Conservation (phyloP, 92 coral and sea anemone species). For the Epizoanthus ramosus region DNA sequence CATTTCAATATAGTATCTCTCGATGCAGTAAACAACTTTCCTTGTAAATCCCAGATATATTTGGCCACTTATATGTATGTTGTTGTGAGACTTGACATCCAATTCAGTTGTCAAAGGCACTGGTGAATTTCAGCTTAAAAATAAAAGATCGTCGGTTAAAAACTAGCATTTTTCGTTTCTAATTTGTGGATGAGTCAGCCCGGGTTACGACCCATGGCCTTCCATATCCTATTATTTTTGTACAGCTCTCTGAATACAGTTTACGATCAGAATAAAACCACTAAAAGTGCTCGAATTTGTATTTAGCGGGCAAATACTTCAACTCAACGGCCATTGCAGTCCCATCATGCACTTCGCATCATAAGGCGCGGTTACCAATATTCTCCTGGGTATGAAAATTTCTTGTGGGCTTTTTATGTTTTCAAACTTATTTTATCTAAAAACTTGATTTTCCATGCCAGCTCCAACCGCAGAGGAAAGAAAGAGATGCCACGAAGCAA, state of each 20-base stretch:
- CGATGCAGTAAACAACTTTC: neutral
- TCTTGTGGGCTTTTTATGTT: neutral
- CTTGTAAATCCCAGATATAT: no score
- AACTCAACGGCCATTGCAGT: constrained; percentile 85
- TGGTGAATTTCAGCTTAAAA: no score
- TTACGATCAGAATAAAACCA: neutral
- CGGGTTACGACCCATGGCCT: neutral
- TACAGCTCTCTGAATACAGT: neutral
- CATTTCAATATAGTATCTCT: constrained; percentile 22
- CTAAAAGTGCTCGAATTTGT: constrained; percentile 42
- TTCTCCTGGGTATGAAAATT: neutral
- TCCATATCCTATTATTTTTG: constrained; percentile 3
- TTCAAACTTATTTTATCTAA: neutral
- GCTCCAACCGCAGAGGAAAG: constrained; percentile 94
- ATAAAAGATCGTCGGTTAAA: no score
- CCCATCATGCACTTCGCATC: constrained; percentile 69
- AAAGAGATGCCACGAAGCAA: constrained; percentile 77
- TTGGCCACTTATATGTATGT: no score
- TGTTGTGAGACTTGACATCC: no score
- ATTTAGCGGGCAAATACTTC: constrained; percentile 78
- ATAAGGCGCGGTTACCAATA: constrained; percentile 67
- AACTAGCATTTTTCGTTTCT: neutral
- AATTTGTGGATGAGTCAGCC: neutral
- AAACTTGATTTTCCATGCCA: constrained; percentile 62
- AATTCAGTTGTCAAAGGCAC: no score